Conservation (phyloP, 2,113 vertebrate genomes). For the Solea senegalensis region DNA sequence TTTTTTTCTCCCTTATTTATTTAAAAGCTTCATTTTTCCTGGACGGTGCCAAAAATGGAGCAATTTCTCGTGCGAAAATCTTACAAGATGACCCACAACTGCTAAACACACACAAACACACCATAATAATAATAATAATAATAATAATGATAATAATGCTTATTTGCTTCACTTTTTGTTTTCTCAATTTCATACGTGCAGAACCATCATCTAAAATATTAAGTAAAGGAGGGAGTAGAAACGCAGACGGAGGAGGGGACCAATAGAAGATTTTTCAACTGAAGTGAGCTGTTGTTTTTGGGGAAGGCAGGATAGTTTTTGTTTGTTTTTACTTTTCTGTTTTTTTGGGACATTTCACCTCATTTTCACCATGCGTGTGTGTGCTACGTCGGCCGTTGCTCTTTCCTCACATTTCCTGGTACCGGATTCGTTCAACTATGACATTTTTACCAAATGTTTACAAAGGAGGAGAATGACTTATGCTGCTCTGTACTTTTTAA, state of each 20-base stretch:
- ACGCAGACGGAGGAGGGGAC: constrained; percentile 60
- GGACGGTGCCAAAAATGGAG: constrained; percentile 91
- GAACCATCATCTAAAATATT: neutral
- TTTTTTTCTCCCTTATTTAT: constrained; percentile 85
- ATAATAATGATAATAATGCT: neutral
- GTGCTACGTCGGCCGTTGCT: constrained; percentile 4
- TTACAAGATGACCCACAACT: constrained; percentile 36
- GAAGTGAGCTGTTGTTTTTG: constrained; percentile 24
- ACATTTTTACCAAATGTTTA: constrained; percentile 60
- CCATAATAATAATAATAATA: neutral
- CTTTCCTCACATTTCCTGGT: constrained; percentile 3
- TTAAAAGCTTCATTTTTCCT: constrained; percentile 83
- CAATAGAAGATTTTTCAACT: constrained; percentile 55
- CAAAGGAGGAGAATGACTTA: constrained; percentile 28
- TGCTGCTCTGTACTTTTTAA: constrained; percentile 52
- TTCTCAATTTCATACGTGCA: constrained; percentile 43
- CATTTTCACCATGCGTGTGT: constrained; percentile 23
- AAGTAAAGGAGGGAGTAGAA: neutral
- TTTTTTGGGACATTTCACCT: constrained; percentile 24
- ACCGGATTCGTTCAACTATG: constrained; percentile 24
- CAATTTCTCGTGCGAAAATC: constrained; percentile 61
- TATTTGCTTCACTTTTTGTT: constrained; percentile 46
- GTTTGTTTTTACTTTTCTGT: neutral
- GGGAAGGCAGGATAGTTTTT: neutral
- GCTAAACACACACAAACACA: constrained; percentile 28